Base-by-base conservation (phyloP, 2,888 invertebrate genomes). In the Pinctada fucata region DNA sequence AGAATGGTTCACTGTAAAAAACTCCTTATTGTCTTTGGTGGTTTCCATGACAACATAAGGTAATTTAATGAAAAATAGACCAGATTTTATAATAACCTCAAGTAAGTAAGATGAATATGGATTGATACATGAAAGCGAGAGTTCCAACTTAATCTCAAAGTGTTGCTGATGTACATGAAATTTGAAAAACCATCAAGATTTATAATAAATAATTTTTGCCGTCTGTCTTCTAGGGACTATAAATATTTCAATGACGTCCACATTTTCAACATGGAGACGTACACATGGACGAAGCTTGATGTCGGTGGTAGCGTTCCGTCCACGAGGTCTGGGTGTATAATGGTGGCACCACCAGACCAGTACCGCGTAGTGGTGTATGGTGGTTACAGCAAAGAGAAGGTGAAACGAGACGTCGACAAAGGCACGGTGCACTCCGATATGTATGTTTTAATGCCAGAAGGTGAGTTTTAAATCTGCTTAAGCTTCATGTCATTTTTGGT, bases 201-300 rank as follows among this genome's bases (percentile, higher is more conserved):
- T 31, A 31, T 31, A 31, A 31, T 31, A 31, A 31, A 31, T 31
- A 31, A 31, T 31, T 31, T 31, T 31, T 31, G 31, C 0, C 31
- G 0, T 31, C 31, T 1, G 0, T 31, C 70, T 84, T 82, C 5
- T 86, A 92, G 96, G 77, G 96, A 96, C 81, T 97, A 96, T 91
- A 95, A 95, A 86, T 98, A 98, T 93, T 97, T 95, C 91, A 97
- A 97, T 92, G 98, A 98, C 91, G 92, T 97, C 1, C 94, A 96
- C 92, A 92, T 95, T 52, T 98, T 98, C 93, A 95, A 96, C 86
- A 93, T 96, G 84, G 96, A 97, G 88, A 95, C 95, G 0, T 95
- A 97, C 87, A 93, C 93, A 0, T 98, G 98, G 98, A 94, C 92
- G 2, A 95, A 95, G 91, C 89, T 97, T 71, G 94, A 95, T 74